phyloP scores from a whole-genome alignment of 2,113 vertebrate species.

The Elachura formosa region DNA sequence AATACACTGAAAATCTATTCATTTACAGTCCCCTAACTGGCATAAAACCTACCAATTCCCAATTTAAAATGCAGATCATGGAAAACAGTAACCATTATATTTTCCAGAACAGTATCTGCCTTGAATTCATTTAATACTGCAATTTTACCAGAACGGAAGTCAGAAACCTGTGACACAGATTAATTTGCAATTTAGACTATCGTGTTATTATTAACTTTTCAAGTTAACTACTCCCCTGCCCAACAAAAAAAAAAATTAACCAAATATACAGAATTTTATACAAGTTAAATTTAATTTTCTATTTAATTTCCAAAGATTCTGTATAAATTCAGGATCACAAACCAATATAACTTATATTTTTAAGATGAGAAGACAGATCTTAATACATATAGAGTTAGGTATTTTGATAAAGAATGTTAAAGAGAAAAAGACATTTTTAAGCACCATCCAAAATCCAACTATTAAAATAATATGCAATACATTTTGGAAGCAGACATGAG shows the following conservation, averaged over 20 bases:
- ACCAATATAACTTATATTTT: neutral
- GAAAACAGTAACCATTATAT: conserved; percentile 21
- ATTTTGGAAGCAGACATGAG: neutral
- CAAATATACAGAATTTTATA: neutral
- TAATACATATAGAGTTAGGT: fast-evolving
- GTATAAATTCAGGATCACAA: neutral
- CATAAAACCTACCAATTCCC: neutral
- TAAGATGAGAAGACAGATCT: neutral
- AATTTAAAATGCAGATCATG: neutral
- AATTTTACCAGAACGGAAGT: conserved; percentile 50
- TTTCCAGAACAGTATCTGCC: conserved; percentile 29
- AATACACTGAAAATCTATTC: neutral
- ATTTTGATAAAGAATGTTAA: neutral
- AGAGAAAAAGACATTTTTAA: neutral
- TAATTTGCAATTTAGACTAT: conserved; percentile 45
- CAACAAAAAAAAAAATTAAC: neutral
- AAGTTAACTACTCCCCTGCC: neutral
- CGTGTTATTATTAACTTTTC: neutral
- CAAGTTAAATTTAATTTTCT: neutral
- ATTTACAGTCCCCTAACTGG: neutral
- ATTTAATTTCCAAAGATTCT: neutral
- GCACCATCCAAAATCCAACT: neutral
- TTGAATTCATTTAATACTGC: conserved; percentile 35
- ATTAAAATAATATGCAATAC: neutral
- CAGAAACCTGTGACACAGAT: conserved; percentile 40